Percentiles rank a stretch among this genome's conserved stretches.
These are phyloP conservation scores for Pollenia angustigena DNA, from an alignment of 2,888 invertebrate species.

Conservation along the genomic window DNA sequence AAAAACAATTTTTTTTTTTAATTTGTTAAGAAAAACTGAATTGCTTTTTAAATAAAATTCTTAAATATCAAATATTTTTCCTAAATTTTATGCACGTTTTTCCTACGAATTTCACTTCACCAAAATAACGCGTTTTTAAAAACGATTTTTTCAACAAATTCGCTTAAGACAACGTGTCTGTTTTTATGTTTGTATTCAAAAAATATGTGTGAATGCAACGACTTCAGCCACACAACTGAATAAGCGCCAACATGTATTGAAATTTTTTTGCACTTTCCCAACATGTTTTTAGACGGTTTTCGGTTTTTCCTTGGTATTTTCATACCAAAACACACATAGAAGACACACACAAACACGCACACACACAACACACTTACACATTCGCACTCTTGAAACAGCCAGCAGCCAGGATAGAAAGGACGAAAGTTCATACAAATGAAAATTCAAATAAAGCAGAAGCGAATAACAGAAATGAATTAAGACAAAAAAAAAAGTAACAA, in stretches of 20 bases:
- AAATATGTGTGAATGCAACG: constrained; percentile 76
- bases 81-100: constrained; percentile 52
- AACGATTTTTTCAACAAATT: constrained; percentile 34
- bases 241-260: constrained; percentile 71
- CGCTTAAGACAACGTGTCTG: constrained; percentile 62
- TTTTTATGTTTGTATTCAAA: constrained; percentile 60
- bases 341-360: too few species aligned
- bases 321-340: neutral
- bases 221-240: constrained; percentile 77
- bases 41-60: too few species aligned
- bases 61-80: neutral
- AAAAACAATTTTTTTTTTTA: neutral
- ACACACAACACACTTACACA: neutral
- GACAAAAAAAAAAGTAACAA: constrained; percentile 36
- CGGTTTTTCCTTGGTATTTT: constrained; percentile 41
- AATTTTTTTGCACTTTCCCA: constrained; percentile 65
- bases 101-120: constrained; percentile 27
- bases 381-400: neutral
- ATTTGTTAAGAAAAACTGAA: too few species aligned
- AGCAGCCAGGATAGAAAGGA: constrained; percentile 40
- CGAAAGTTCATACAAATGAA: constrained; percentile 41
- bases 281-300: constrained; percentile 62
- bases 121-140: constrained; percentile 63
- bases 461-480: constrained; percentile 3
- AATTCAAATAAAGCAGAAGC: constrained; percentile 34